Evolutionary conservation across 2,888 invertebrate genomes (phyloP).

Genomic region (Sthenelais limicola): DNA sequence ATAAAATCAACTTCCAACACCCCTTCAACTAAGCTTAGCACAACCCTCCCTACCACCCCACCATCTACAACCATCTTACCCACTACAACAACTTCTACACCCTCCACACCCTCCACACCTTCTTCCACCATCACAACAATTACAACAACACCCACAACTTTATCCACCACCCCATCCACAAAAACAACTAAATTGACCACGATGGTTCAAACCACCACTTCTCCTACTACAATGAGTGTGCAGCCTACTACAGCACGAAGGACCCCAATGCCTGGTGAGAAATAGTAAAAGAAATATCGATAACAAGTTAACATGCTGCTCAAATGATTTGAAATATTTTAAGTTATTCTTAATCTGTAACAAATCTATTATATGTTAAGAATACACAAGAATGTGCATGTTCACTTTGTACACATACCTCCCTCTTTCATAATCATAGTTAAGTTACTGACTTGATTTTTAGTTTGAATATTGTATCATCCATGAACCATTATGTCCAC

Average conservation of each 20-base stretch:
- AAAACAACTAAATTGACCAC: too few relatives aligned
- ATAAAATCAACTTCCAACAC: not conserved
- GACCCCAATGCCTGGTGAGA: slow-evolving; percentile 20
- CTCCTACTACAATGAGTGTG: not conserved
- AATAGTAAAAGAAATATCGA: too few relatives aligned
- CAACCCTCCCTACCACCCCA: not conserved
- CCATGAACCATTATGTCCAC: too few relatives aligned
- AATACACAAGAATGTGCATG: too few relatives aligned
- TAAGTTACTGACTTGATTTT: too few relatives aligned
- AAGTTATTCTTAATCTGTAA: too few relatives aligned
- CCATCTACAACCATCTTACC: not conserved
- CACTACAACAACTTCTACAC: not conserved
- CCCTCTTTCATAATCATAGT: too few relatives aligned
- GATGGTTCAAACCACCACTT: not conserved
- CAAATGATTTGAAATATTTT: too few relatives aligned
- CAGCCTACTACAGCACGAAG: not conserved
- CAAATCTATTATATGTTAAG: too few relatives aligned
- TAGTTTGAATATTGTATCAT: too few relatives aligned
- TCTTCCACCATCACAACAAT: not conserved
- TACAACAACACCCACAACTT: not conserved
- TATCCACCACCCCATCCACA: not conserved
- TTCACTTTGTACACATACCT: too few relatives aligned
- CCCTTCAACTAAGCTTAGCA: not conserved
- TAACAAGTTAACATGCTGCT: too few relatives aligned
- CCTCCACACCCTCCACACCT: not conserved